Evolutionary conservation across 2,888 invertebrate species (phyloP), one percentile per base, ranked within the genome.

Genomic region (Pterobdella sp.): DNA sequence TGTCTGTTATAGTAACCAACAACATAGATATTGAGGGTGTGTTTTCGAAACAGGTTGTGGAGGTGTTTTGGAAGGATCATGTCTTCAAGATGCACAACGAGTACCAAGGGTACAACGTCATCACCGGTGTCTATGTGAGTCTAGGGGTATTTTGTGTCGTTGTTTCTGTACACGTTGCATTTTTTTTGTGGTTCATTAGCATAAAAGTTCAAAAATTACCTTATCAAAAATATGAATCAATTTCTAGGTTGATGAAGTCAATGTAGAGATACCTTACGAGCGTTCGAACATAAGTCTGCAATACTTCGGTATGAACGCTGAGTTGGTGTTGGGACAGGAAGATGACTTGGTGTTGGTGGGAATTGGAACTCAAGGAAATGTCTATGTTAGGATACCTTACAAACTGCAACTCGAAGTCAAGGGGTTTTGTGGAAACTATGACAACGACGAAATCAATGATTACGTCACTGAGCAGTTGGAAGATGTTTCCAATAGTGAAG

Each of bases 361-460:
- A 2, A 35, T 68, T 4, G 37, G 42, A 10, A 4, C 37, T 7
- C 68, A 68, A n/a, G 68, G 68, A 3, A 42, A 10, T 2, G 68
- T 68, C 22, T 68, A 68, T 42, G 68, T 68, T 18, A 65, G 14
- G 14, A 22, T 65, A 34, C 35, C 65, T 31, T 35, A 35, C 65
- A 4, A 37, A 31, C 4, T 68, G 4, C 68, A 68, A 35, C 36
- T 42, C n/a, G 26, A 37, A 10, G 14, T 42, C n/a, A 42, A 42
- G 26, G 68, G 68, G 2, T 68, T 68, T 26, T 68, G 68, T 26
- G 68, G 68, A 4, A 42, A 68, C 26, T 68, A 68, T 42, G 42
- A 68, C 29, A 35, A 42, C 14, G 36, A 68, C 14, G 4, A 37
- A 4, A 26, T 37, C 3, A 68, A 68, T 26, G 36, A 68, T 36